Conservation (phyloP, 1,140 invertebrate species). For the Coelopa frigida region DNA sequence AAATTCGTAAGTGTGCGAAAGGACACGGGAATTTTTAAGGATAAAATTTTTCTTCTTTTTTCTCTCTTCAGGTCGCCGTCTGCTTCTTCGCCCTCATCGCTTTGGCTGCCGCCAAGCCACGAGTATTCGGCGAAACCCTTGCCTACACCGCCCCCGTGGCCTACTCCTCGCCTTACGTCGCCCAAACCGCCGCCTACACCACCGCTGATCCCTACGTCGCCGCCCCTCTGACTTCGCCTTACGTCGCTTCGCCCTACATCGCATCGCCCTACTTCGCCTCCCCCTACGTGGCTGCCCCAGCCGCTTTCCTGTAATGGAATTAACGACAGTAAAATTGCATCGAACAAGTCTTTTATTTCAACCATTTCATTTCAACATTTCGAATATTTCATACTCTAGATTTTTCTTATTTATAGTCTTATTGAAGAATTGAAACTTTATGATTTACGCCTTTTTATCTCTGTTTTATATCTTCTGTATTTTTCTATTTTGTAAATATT, state of each 20-base stretch:
- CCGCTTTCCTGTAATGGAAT: not conserved
- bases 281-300: slow-evolving; percentile 2
- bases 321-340: not conserved
- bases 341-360: not conserved
- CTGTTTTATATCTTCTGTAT: too few relatives aligned
- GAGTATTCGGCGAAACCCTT: slow-evolving; percentile 24
- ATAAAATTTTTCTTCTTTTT: not conserved
- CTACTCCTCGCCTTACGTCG: slow-evolving; percentile 20
- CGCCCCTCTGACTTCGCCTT: slow-evolving; percentile 1
- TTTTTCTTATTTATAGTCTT: too few relatives aligned
- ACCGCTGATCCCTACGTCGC: slow-evolving; percentile 4
- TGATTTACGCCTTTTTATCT: too few relatives aligned
- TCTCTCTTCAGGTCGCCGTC: slow-evolving; percentile 24
- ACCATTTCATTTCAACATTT: not conserved
- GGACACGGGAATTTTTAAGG: slow-evolving; percentile 3
- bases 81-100: slow-evolving; percentile 39
- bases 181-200: slow-evolving; percentile 29
- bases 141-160: slow-evolving; percentile 23
- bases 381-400: too few relatives aligned
- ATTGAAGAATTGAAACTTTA: too few relatives aligned
- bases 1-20: slow-evolving; percentile 40
- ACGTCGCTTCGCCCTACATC: slow-evolving; percentile 1
- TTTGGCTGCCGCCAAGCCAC: slow-evolving; percentile 36
- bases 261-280: slow-evolving; percentile 5
- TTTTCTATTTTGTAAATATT: too few relatives aligned